Evolutionary conservation across 1,140 invertebrate genomes (phyloP).

Genomic region (Planococcus citri): DNA sequence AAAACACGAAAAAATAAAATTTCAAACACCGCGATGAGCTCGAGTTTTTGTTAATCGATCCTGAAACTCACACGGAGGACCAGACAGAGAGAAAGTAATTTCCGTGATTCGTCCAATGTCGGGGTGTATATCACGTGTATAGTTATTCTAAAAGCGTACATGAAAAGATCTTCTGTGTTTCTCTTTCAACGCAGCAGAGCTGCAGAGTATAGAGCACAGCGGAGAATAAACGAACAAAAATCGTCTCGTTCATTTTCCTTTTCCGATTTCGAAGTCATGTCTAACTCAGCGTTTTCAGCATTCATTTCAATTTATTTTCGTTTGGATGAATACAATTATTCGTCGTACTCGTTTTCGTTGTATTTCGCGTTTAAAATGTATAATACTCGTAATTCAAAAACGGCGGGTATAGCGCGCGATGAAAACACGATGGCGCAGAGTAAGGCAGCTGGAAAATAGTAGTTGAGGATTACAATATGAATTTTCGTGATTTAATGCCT

Average conservation of each 20-base stretch:
- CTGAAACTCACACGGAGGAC: too few relatives aligned
- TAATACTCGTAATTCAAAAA: background rate
- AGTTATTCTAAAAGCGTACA: slow-evolving; percentile 3
- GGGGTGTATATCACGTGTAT: too few relatives aligned
- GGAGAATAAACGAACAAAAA: background rate
- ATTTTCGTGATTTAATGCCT: too few relatives aligned
- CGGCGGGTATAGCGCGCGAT: background rate
- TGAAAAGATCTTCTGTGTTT: background rate
- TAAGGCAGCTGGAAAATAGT: background rate
- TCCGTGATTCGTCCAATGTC: background rate
- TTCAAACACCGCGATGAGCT: background rate
- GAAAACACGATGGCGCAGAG: background rate
- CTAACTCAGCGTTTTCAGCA: slow-evolving; percentile 2
- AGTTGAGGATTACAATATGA: background rate
- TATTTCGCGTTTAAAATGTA: background rate
- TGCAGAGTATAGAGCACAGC: too few relatives aligned
- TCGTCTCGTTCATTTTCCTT: slow-evolving; percentile 1
- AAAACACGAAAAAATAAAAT: too few relatives aligned
- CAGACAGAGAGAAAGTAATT: background rate
- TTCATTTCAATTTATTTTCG: slow-evolving; percentile 8
- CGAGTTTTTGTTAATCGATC: background rate
- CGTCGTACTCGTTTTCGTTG: background rate
- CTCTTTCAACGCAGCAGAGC: too few relatives aligned
- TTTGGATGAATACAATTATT: background rate
- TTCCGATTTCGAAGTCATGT: slow-evolving; percentile 6